Percentiles rank a stretch among this genome's conserved stretches.
phyloP scores from a whole-genome alignment of 1,140 invertebrate genomes.

The Drosophila lini region DNA sequence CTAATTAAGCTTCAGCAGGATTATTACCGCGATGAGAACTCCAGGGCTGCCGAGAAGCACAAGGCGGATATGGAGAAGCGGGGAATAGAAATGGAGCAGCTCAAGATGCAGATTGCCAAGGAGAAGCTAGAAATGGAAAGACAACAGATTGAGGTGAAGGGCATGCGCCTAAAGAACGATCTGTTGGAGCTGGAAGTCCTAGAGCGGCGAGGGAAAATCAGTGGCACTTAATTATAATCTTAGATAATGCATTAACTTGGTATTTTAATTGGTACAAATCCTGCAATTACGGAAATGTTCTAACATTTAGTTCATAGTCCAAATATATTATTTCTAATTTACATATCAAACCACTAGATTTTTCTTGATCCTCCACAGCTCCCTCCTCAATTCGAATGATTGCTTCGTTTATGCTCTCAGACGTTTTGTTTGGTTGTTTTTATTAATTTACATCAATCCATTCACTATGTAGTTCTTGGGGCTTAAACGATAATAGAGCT shows the following conservation, averaged over 20 bases:
- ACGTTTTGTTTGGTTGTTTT: conserved; percentile 61
- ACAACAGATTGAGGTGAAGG: not conserved
- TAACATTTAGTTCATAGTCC: not conserved
- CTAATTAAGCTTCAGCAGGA: conserved; percentile 9
- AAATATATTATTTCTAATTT: not conserved
- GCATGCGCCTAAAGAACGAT: conserved; percentile 5
- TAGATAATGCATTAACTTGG: not conserved
- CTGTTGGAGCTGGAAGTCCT: conserved; percentile 4
- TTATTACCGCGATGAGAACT: conserved; percentile 12
- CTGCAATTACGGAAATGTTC: not conserved
- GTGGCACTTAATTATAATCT: not conserved
- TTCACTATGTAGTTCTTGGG: conserved; percentile 66
- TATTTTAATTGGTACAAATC: not conserved
- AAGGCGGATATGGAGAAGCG: conserved; percentile 9
- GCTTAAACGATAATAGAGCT: conserved; percentile 65
- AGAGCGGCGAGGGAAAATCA: not conserved
- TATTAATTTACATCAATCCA: conserved; percentile 80
- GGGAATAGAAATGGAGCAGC: not conserved
- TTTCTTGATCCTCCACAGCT: not conserved
- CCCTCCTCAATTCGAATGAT: conserved; percentile 31
- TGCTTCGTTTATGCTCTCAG: conserved; percentile 30
- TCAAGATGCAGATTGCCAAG: not conserved
- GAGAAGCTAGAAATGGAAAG: not conserved
- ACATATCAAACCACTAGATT: not conserved
- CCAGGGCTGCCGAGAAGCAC: conserved; percentile 16